phyloP scores from a whole-genome alignment of 2,797 vertebrate species.

The Eupleurogrammus muticus region DNA sequence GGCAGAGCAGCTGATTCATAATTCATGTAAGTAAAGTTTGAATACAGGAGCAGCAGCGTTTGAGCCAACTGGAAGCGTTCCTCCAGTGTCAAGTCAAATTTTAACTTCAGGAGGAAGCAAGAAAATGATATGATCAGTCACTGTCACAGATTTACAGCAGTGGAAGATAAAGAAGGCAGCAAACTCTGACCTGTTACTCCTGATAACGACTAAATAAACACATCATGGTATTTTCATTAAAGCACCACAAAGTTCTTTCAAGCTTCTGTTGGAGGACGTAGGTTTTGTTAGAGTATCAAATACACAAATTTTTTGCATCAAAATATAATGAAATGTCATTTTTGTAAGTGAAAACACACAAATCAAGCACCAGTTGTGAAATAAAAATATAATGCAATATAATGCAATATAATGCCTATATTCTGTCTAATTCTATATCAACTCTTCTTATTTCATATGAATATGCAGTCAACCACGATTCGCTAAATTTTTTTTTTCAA shows the following conservation, averaged over 20 bases:
- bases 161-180: not conserved
- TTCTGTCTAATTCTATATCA: no score
- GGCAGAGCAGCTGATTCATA: conserved; percentile 67
- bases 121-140: not conserved
- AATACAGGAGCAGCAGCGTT: conserved; percentile 50
- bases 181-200: not conserved
- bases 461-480: no score
- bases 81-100: not conserved
- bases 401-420: no score
- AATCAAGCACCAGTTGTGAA: no score
- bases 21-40: conserved; percentile 67
- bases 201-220: not conserved
- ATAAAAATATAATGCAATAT: no score
- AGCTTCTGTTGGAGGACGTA: no score
- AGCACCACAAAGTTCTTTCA: not conserved
- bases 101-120: not conserved
- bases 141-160: not conserved
- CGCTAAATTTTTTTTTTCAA: no score
- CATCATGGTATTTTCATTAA: not conserved
- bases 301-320: no score
- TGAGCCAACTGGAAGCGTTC: conserved; percentile 11
- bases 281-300: no score
- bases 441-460: no score
- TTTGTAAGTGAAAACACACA: no score
- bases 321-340: no score